These are phyloP conservation scores for Rhinogobio ventralis DNA, from an alignment of 2,797 vertebrate species.

Conservation along the genomic window DNA sequence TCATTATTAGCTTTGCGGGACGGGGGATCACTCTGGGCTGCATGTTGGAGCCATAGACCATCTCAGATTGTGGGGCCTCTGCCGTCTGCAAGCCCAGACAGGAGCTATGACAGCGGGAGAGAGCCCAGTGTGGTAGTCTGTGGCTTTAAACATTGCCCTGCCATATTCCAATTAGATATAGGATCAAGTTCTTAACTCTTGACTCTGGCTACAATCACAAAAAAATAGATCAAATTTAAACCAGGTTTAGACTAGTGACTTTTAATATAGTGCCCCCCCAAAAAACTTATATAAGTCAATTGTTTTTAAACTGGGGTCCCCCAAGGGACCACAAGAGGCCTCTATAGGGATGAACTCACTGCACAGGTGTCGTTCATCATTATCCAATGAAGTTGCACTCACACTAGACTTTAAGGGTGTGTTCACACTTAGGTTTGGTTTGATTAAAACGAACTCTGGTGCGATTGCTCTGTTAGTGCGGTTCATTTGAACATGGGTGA, in stretches of 20 bases:
- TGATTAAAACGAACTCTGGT: background rate
- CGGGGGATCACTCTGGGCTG: constrained; percentile 2
- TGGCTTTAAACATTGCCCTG: background rate
- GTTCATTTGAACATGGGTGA: background rate
- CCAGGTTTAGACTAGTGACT: background rate
- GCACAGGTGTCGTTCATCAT: too few species aligned
- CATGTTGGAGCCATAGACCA: constrained; percentile 18
- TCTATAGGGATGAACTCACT: background rate
- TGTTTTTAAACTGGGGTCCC: background rate
- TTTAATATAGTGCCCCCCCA: background rate
- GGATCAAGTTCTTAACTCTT: background rate
- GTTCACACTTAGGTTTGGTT: background rate
- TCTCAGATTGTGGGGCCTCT: constrained; percentile 32
- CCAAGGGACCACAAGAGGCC: background rate
- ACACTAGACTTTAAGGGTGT: background rate
- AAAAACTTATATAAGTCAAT: background rate
- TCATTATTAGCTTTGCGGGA: constrained; percentile 32
- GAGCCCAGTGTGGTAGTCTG: constrained; percentile 20
- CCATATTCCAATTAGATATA: background rate
- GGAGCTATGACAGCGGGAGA: constrained; percentile 38
- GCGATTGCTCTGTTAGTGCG: background rate
- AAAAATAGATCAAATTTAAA: background rate
- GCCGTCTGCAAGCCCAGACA: constrained; percentile 54
- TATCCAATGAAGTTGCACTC: background rate
- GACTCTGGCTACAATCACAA: background rate